Percentiles rank a stretch among this genome's conserved stretches.
Evolutionary conservation across 2,113 vertebrate genomes (phyloP).

Genomic region (Oxyura jamaicensis): DNA sequence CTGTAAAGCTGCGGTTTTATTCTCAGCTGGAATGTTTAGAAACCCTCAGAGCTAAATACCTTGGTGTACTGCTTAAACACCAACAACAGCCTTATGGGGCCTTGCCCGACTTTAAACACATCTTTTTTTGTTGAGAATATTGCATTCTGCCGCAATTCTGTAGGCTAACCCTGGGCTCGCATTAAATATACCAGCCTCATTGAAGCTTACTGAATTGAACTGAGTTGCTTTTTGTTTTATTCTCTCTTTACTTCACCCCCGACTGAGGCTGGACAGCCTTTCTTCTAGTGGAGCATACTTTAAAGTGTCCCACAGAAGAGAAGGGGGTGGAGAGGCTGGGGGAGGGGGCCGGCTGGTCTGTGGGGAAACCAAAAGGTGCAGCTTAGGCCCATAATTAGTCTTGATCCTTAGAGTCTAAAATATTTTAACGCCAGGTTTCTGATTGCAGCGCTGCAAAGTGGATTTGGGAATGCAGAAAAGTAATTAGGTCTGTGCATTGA

Average conservation of each 20-base stretch:
- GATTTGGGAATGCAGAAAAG: constrained; percentile 92
- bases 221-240: constrained; percentile 89
- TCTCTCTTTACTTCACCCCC: constrained; percentile 84
- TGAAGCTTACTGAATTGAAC: constrained; percentile 87
- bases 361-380: constrained; percentile 86
- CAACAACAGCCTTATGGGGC: constrained; percentile 91
- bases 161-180: constrained; percentile 84
- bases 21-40: constrained; percentile 91
- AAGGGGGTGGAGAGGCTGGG: constrained; percentile 38
- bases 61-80: constrained; percentile 87
- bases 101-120: constrained; percentile 87
- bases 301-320: constrained; percentile 79
- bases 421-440: constrained; percentile 95
- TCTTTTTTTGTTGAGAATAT: constrained; percentile 88
- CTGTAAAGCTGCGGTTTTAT: constrained; percentile 86
- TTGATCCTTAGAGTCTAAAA: constrained; percentile 94
- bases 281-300: constrained; percentile 84
- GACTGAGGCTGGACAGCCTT: constrained; percentile 83
- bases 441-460: constrained; percentile 89
- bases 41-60: constrained; percentile 87
- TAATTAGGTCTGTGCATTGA: constrained; percentile 97
- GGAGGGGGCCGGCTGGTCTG: not conserved
- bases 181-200: constrained; percentile 86
- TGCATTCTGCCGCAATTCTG: constrained; percentile 86
- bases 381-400: constrained; percentile 96